Evolutionary conservation across 2,113 vertebrate species (phyloP), one percentile per base, ranked within the genome.

Genomic region (Silurus meridionalis): DNA sequence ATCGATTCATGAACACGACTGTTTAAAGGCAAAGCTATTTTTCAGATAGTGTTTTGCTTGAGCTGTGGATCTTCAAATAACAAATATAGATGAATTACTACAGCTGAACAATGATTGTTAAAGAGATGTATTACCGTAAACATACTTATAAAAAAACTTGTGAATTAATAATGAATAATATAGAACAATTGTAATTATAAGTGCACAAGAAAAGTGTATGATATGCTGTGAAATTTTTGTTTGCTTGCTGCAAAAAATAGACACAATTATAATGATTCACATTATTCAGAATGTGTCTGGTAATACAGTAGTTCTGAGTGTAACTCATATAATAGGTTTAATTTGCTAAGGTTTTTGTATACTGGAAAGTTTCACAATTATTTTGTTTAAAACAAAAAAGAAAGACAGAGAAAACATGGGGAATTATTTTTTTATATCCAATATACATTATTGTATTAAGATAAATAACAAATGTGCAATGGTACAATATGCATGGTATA

Each of bases 1-100:
- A 74, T 60, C 83, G 55, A 74, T 60, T 61, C 66, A 69, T 61
- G 28, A 80, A 61, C 78, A 61, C 28, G 25, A 80, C 4, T 37
- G 15, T 80, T n/a, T 6, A 53, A 13, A 53, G 21, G 8, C 37
- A 57, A 55, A n/a, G 2, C 1, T 0, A 55, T 77, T 53, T 77
- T 0, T 8, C 6, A 13, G 28, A n/a, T 57, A 3, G 3, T 53
- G 50, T 7, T 77, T 9, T 77, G 8, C 19, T 50, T 50, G 46
- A 74, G 8, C 14, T 71, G 46, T 23, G 23, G 10, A 53, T 78
- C 55, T 77, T n/a, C 6, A 77, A 53, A 25, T 7, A 77, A 53
- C 21, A 53, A 77, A 57, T 57, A 79, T 19, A 1, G 52, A 57
- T 58, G 8, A 37, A n/a, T 19, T 23, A 58, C 25, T 55, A n/a